phyloP scores from a whole-genome alignment of 2,888 invertebrate genomes.

The Steinernema hermaphroditum region DNA sequence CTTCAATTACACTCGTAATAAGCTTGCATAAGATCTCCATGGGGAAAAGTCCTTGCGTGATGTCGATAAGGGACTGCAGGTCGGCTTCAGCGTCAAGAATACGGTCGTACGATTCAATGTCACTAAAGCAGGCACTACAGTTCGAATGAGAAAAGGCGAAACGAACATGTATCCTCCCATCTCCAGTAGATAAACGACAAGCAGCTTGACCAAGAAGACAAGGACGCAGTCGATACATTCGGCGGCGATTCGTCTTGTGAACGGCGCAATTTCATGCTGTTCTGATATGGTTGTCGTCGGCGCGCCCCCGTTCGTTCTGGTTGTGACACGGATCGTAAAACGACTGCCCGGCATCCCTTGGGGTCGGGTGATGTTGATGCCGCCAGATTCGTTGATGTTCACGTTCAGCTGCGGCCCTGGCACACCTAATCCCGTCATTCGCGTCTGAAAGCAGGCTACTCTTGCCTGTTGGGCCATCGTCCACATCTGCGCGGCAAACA shows the following conservation, averaged over 20 bases:
- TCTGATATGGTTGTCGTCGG: slow-evolving; percentile 43
- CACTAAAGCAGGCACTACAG: slow-evolving; percentile 50
- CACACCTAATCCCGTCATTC: background rate
- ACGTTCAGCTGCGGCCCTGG: background rate
- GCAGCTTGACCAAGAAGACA: slow-evolving; percentile 54
- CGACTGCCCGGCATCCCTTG: background rate
- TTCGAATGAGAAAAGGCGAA: slow-evolving; percentile 5
- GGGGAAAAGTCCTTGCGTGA: slow-evolving; percentile 64
- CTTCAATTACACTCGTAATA: slow-evolving; percentile 33
- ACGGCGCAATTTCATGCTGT: slow-evolving; percentile 44
- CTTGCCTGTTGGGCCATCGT: background rate
- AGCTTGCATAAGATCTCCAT: slow-evolving; percentile 58
- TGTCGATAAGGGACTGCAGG: slow-evolving; percentile 57
- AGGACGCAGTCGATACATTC: slow-evolving; percentile 58
- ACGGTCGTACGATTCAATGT: slow-evolving; percentile 52
- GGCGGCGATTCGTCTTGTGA: slow-evolving; percentile 51
- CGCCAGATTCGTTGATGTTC: background rate
- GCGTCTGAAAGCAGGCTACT: background rate
- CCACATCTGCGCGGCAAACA: slow-evolving; percentile 15
- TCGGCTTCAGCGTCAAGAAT: slow-evolving; percentile 55
- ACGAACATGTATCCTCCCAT: slow-evolving; percentile 56
- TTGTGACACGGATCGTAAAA: background rate
- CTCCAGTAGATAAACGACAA: slow-evolving; percentile 50
- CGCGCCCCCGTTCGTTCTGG: background rate
- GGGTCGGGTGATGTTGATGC: slow-evolving; percentile 1